Evolutionary conservation across 2,113 vertebrate species (phyloP).

Genomic region (Promerops cafer): DNA sequence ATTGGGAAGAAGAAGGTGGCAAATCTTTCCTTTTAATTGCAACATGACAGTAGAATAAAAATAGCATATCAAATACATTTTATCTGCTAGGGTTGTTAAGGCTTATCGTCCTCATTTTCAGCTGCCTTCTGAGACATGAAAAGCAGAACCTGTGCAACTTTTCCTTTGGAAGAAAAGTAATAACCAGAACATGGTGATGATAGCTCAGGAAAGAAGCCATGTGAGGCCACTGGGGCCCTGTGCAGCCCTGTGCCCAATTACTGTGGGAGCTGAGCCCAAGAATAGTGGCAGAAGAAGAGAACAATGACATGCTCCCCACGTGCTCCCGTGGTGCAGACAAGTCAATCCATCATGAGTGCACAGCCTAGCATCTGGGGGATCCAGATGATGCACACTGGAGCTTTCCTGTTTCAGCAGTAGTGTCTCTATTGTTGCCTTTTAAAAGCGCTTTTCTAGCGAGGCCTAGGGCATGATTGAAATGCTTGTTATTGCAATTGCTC

Average conservation of each 20-base stretch:
- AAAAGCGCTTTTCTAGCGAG: not conserved
- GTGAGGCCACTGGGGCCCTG: not conserved
- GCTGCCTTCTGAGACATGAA: not conserved
- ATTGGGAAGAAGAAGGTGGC: not conserved
- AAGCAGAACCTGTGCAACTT: not conserved
- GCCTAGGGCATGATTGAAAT: constrained; percentile 56
- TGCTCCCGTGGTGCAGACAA: constrained; percentile 27
- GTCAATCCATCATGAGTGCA: constrained; percentile 64
- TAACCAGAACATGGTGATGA: not conserved
- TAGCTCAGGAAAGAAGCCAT: not conserved
- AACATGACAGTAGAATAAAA: not conserved
- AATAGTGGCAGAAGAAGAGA: constrained; percentile 21
- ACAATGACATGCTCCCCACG: constrained; percentile 53
- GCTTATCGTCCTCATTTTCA: not conserved
- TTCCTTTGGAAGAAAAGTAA: not conserved
- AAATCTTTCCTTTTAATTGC: constrained; percentile 15
- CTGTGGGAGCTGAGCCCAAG: constrained; percentile 22
- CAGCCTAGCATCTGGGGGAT: constrained; percentile 58
- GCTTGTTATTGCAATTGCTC: constrained; percentile 49
- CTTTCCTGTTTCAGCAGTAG: constrained; percentile 52
- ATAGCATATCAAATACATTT: not conserved
- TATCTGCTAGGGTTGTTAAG: not conserved
- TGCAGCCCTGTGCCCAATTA: not conserved
- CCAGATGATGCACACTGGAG: constrained; percentile 53
- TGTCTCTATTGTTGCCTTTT: constrained; percentile 51